Conservation (phyloP, 2,888 invertebrate genomes). For the Mimumesa dahlbomi region DNA sequence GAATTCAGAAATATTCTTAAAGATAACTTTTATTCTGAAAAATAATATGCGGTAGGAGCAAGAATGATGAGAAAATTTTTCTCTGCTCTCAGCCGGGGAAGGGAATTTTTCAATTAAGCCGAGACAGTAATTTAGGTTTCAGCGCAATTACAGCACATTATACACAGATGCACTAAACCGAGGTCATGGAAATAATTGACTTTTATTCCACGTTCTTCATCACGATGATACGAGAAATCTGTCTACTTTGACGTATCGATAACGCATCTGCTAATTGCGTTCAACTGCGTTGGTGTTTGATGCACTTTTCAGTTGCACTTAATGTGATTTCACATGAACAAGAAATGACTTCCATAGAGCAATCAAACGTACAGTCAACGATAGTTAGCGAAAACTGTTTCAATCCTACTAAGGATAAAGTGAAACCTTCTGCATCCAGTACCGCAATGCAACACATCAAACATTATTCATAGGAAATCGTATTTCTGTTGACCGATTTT, state of each 20-base stretch:
- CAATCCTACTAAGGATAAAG: neutral
- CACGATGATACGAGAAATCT: neutral
- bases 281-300: slow-evolving; percentile 51
- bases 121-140: slow-evolving; percentile 29
- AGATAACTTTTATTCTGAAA: too few relatives aligned
- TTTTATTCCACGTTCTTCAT: neutral
- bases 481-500: neutral
- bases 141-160: neutral
- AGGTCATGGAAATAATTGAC: slow-evolving; percentile 1
- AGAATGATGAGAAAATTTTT: slow-evolving; percentile 8
- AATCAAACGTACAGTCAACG: neutral
- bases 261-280: slow-evolving; percentile 42
- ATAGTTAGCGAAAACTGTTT: slow-evolving; percentile 14
- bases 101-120: slow-evolving; percentile 31
- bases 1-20: neutral
- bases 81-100: neutral
- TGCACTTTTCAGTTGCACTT: slow-evolving; percentile 30
- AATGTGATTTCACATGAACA: slow-evolving; percentile 51
- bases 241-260: slow-evolving; percentile 5
- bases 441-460: neutral
- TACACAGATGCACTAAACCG: neutral
- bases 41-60: too few relatives aligned
- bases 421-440: too few relatives aligned
- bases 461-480: slow-evolving; percentile 12
- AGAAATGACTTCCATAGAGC: slow-evolving; percentile 51